Base-by-base conservation (phyloP, 2,113 vertebrate genomes). In the Rutilus rutilus region DNA sequence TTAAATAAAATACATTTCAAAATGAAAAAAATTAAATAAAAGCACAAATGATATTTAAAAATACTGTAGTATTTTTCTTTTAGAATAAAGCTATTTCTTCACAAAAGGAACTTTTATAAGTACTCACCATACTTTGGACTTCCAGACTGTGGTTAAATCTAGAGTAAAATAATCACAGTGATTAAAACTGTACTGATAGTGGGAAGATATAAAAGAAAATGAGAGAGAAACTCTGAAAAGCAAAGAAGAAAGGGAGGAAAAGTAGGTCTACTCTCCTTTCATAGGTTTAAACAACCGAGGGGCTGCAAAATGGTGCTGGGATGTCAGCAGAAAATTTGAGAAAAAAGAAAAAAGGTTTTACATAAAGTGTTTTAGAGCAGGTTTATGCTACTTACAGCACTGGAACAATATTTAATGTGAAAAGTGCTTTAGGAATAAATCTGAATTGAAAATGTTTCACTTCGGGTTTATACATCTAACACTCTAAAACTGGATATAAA, bases 161-260 rank as follows among this genome's bases (percentile, higher is more conserved):
- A 90, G 54, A 84, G 90, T 64, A 67, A 19, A 91, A 89, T 92
- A 90, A 93, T 93, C 90, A 89, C 80, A 69, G 19, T 86, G 80
- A 93, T 93, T 92, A 91, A 91, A 91, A 91, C 42, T 87, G 91
- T 80, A 50, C 25, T 54, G 59, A 77, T 64, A 52, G 78, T 85
- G 69, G 21, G 36, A 42, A 42, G 2, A 42, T 80, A 87, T 36
- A 57, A 42, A 86, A 71, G 77, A 85, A 45, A 67, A 59, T 33
- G 6, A 9, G 36, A 30, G 14, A 39, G 59, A 54, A 54, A 33
- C 25, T 30, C 14, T 33, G 47, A 17, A 74, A 15, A 47, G 6
- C 11, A 25, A 47, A 42, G 39, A 42, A 42, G 7, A 47, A 75
- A 7, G 36, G 36, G 5, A 7, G 36, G 30, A 65, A 67, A 7